A percentile compares a stretch with the other conserved stretches of the same genome.
Evolutionary conservation across 2,113 vertebrate species (phyloP).

Genomic region (Salvelinus sp.): DNA sequence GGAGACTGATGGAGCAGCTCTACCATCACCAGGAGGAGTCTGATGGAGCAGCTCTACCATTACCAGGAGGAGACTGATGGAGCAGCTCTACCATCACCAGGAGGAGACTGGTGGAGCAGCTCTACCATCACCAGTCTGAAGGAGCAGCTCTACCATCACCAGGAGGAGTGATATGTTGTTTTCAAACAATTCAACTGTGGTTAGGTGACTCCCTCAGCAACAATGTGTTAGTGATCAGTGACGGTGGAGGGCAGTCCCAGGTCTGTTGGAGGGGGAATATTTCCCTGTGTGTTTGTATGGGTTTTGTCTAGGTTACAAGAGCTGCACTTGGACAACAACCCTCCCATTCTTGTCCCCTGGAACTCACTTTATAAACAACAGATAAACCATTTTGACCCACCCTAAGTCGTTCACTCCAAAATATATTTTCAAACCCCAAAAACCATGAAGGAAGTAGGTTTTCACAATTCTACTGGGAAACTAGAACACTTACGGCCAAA

Average conservation of each 20-base stretch:
- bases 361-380: neutral
- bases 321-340: neutral
- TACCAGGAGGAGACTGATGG: no score
- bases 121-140: no score
- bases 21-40: no score
- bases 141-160: no score
- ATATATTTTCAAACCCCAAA: neutral
- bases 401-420: neutral
- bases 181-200: neutral
- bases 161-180: neutral
- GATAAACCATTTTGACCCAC: no score
- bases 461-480: no score
- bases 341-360: neutral
- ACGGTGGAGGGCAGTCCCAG: neutral
- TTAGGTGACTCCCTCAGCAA: neutral
- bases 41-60: no score
- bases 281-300: constrained; percentile 24
- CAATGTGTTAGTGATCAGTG: neutral
- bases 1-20: no score
- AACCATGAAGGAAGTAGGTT: no score
- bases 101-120: no score
- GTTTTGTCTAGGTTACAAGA: constrained; percentile 32
- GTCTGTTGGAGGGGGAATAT: neutral
- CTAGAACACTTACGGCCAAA: no score
- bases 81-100: no score